phyloP scores from a whole-genome alignment of 2,888 invertebrate genomes.

The Drosophila nigricruria region DNA sequence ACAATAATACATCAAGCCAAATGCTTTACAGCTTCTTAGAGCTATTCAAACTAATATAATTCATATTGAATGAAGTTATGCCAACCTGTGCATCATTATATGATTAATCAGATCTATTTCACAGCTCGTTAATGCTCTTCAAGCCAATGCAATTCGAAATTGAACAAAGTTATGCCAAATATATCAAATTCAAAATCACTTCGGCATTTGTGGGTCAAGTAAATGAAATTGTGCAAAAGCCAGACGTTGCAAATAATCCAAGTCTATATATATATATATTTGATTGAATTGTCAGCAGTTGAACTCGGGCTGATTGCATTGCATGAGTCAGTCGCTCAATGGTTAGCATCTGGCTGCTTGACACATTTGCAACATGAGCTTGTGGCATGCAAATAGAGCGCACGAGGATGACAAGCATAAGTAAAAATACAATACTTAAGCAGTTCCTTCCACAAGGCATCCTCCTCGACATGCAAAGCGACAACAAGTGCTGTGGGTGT shows the following conservation, averaged over 20 bases:
- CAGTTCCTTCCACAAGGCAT: slow-evolving; percentile 24
- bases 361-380: slow-evolving; percentile 62
- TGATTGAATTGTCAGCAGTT: slow-evolving; percentile 59
- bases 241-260: slow-evolving; percentile 21
- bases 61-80: too few species aligned
- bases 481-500: background rate
- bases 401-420: slow-evolving; percentile 13
- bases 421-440: slow-evolving; percentile 45
- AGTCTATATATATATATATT: slow-evolving; percentile 38
- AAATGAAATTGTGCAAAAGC: slow-evolving; percentile 44
- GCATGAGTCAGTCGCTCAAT: slow-evolving; percentile 20
- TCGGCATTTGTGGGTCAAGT: slow-evolving; percentile 21
- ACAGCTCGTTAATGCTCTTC: background rate
- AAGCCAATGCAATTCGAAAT: slow-evolving; percentile 10
- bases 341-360: slow-evolving; percentile 50
- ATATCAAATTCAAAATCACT: slow-evolving; percentile 18
- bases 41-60: background rate
- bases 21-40: background rate
- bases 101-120: too few species aligned
- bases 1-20: too few species aligned
- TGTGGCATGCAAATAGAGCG: slow-evolving; percentile 35
- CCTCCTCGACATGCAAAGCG: slow-evolving; percentile 18
- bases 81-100: too few species aligned
- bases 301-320: slow-evolving; percentile 45
- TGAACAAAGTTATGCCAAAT: background rate